Evolutionary conservation across 2,888 invertebrate species (phyloP), one percentile per base, ranked within the genome.

Genomic region (Ceratothoa steindachneri): DNA sequence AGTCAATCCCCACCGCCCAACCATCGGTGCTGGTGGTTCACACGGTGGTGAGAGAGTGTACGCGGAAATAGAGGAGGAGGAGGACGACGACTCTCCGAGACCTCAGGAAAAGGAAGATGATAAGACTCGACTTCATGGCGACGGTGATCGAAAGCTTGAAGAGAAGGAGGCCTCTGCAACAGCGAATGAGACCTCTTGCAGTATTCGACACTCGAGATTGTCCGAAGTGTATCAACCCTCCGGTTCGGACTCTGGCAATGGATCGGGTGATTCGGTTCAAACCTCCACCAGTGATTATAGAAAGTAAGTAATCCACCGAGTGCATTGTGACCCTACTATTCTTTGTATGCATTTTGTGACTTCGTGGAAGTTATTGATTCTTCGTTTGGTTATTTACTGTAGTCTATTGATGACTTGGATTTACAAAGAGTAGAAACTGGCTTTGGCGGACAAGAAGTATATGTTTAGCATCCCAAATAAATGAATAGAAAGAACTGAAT

Each of bases 181-280:
- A 55, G 30, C 67, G 28, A 2, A 84, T 85, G 1, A 81, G 84
- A 53, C 83, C 82, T 74, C 83, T 83, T n/a, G n/a, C n/a, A 77
- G 69, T 81, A 80, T 74, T 51, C 22, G 73, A 81, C 81, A 68
- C 82, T 73, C 77, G 31, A 71, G 78, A 68, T 51, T 79, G 27
- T 79, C 79, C 19, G 73, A 78, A 19, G 84, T 83, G 0, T 92
- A 92, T 81, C 91, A 91, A 80, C 90, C 92, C 0, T 93, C 92
- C 30, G 93, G 93, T 0, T 93, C 93, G 0, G 93, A 94, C 85
- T 93, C 93, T 0, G 93, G 93, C 0, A 93, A 93, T 82, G 93
- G 93, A 0, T 93, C 93, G 0, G 93, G 93, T 0, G 93, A 93
- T 84, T 92, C 92, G 0, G 89, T 90, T 0, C 88, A 90, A 82